Evolutionary conservation across 2,113 vertebrate genomes (phyloP).

Genomic region (Pholis gunnellus): DNA sequence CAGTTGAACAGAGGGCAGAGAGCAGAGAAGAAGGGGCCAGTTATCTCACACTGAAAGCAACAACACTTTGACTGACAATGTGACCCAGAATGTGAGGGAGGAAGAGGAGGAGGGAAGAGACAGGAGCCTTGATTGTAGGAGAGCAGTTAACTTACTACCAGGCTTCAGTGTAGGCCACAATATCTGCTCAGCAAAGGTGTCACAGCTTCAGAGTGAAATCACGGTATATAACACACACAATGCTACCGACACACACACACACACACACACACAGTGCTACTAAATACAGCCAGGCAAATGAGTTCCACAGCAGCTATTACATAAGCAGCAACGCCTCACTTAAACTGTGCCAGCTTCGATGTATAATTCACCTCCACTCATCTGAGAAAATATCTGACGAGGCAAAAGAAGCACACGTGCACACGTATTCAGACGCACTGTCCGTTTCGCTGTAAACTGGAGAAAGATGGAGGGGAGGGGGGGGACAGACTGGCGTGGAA

Average conservation of each 20-base stretch:
- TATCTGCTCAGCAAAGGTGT: slow-evolving; percentile 45
- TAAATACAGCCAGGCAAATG: slow-evolving; percentile 73
- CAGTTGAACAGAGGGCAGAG: slow-evolving; percentile 61
- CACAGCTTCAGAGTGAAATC: slow-evolving; percentile 37
- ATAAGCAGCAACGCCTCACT: slow-evolving; percentile 74
- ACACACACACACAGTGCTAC: slow-evolving; percentile 29
- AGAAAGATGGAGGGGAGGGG: slow-evolving; percentile 60
- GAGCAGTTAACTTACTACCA: slow-evolving; percentile 19
- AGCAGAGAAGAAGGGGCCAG: slow-evolving; percentile 57
- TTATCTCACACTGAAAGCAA: slow-evolving; percentile 66
- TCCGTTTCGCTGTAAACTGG: slow-evolving; percentile 44
- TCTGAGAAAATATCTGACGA: slow-evolving; percentile 70
- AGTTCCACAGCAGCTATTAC: slow-evolving; percentile 80
- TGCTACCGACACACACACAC: background rate
- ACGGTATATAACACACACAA: slow-evolving; percentile 25
- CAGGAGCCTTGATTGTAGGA: slow-evolving; percentile 15
- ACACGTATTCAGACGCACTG: slow-evolving; percentile 62
- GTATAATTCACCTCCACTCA: slow-evolving; percentile 76
- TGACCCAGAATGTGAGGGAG: slow-evolving; percentile 35
- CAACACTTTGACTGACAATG: slow-evolving; percentile 66
- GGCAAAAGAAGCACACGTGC: slow-evolving; percentile 67
- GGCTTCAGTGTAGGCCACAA: slow-evolving; percentile 32
- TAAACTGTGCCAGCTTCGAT: slow-evolving; percentile 74
- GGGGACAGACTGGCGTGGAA: slow-evolving; percentile 67
- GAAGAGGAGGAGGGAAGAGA: slow-evolving; percentile 8